Conservation (phyloP, 2,113 vertebrate species). For the Oryzias melastigma region DNA sequence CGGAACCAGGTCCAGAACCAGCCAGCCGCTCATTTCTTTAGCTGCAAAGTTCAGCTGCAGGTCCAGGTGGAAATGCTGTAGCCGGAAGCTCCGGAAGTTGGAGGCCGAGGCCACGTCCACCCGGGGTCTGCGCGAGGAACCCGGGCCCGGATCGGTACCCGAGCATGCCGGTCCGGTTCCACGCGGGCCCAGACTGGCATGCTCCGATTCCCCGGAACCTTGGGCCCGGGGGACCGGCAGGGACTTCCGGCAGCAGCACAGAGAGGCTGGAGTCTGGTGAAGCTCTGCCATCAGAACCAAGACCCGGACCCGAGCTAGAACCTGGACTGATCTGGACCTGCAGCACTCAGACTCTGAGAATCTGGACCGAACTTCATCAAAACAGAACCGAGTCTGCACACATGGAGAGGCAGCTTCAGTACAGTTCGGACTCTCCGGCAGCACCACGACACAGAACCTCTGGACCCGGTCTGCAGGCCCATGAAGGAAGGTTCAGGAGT, state of each 20-base stretch:
- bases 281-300: constrained; percentile 50
- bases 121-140: constrained; percentile 46
- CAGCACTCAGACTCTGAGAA: neutral
- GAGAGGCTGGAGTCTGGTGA: constrained; percentile 61
- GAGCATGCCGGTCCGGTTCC: constrained; percentile 30
- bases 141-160: neutral
- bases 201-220: constrained; percentile 39
- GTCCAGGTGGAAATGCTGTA: constrained; percentile 87
- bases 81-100: constrained; percentile 84
- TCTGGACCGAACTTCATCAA: too few species aligned
- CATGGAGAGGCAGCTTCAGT: too few species aligned
- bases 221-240: constrained; percentile 62
- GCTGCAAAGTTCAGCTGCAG: constrained; percentile 81
- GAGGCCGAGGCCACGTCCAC: constrained; percentile 88
- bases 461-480: too few species aligned
- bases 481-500: too few species aligned
- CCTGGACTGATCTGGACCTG: neutral
- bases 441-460: too few species aligned
- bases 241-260: constrained; percentile 87
- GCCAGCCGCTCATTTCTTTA: constrained; percentile 87
- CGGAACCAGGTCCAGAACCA: constrained; percentile 84
- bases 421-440: too few species aligned
- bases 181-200: constrained; percentile 6
- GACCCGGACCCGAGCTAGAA: constrained; percentile 5
- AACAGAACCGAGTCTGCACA: too few species aligned